Conservation (phyloP, 1,140 invertebrate genomes). For the Pseudomyrmex pallidus region DNA sequence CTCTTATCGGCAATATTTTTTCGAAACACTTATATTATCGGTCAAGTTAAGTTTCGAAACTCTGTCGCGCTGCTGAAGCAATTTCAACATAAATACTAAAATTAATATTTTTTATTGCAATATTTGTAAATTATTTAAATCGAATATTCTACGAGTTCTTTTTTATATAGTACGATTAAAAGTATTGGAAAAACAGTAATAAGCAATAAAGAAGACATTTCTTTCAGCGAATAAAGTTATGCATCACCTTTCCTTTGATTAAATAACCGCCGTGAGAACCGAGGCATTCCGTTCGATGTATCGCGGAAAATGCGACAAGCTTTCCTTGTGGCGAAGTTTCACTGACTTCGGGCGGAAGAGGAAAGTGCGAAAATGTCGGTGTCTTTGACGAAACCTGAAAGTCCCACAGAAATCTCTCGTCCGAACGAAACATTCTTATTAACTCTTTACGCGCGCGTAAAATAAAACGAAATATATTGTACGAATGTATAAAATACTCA, state of each 20-base stretch:
- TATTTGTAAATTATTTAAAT: not conserved
- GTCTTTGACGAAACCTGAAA: conserved; percentile 50
- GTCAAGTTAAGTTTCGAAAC: not conserved
- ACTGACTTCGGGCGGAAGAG: conserved; percentile 33
- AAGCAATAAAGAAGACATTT: not conserved
- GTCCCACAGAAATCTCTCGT: conserved; percentile 29
- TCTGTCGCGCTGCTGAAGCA: not conserved
- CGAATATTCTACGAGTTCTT: not conserved
- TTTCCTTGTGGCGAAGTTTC: conserved; percentile 51
- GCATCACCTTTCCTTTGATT: conserved; percentile 32
- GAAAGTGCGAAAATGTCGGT: conserved; percentile 53
- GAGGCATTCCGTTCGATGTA: conserved; percentile 38
- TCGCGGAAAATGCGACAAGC: conserved; percentile 45
- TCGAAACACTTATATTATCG: not conserved
- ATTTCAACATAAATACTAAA: too few relatives aligned
- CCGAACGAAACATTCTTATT: conserved; percentile 45
- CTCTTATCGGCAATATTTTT: not conserved
- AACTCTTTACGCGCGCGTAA: conserved; percentile 10
- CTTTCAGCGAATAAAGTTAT: conserved; percentile 42
- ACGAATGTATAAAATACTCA: not conserved
- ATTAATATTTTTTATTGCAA: too few relatives aligned
- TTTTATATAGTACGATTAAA: too few relatives aligned
- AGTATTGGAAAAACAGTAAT: not conserved
- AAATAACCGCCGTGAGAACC: conserved; percentile 40
- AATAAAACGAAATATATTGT: conserved; percentile 27